A percentile compares a stretch with the other conserved stretches of the same genome.
Conservation (phyloP, 2,888 invertebrate genomes). For the Philopedon plagiatum region DNA sequence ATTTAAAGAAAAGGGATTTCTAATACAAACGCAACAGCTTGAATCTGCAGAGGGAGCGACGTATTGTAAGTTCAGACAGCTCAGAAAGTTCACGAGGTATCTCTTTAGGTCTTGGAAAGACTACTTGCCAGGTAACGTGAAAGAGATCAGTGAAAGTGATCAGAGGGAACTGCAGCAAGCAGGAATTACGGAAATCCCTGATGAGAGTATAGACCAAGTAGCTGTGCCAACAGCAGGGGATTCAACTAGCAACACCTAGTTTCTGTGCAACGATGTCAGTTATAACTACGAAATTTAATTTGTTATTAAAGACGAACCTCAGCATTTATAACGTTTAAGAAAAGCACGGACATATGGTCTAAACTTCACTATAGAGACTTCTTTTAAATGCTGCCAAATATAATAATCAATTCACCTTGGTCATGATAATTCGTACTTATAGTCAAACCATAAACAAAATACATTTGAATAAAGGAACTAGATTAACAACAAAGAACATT, state of each 20-base stretch:
- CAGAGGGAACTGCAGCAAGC: slow-evolving; percentile 52
- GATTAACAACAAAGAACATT: no score
- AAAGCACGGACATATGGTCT: no score
- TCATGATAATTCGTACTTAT: no score
- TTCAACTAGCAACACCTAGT: slow-evolving; percentile 12
- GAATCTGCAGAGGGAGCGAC: slow-evolving; percentile 95
- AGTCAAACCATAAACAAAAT: no score
- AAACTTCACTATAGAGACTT: no score
- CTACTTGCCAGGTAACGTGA: slow-evolving; percentile 81
- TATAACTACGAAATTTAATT: no score
- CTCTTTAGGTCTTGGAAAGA: slow-evolving; percentile 95
- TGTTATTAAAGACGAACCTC: no score
- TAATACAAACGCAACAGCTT: slow-evolving; percentile 93
- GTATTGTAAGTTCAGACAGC: slow-evolving; percentile 92
- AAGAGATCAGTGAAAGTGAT: slow-evolving; percentile 63
- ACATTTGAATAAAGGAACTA: no score
- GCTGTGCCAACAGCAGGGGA: slow-evolving; percentile 48
- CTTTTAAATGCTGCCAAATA: no score
- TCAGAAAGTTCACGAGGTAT: slow-evolving; percentile 92
- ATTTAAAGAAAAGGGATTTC: slow-evolving; percentile 92
- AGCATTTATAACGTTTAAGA: no score
- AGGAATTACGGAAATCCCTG: slow-evolving; percentile 46
- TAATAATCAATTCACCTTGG: no score
- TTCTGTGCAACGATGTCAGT: neutral
- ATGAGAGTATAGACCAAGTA: slow-evolving; percentile 53